A percentile compares a stretch with the other conserved stretches of the same genome.
These are phyloP conservation scores for Laterallus jamaicensis DNA, from an alignment of 2,113 vertebrate species.

Conservation along the genomic window DNA sequence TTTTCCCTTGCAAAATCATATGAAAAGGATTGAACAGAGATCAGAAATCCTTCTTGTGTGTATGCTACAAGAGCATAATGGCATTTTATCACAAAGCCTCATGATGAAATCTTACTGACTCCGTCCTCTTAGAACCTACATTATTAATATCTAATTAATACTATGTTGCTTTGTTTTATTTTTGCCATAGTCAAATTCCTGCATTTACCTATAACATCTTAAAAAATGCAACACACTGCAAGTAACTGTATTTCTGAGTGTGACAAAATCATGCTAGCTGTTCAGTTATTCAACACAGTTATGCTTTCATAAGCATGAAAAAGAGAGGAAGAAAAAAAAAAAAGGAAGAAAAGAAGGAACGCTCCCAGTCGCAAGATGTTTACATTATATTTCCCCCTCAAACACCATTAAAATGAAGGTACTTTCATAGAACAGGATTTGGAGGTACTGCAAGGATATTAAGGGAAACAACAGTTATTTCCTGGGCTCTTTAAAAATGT, in stretches of 20 bases:
- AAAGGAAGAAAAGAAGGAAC: not conserved
- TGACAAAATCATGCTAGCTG: not conserved
- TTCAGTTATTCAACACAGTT: not conserved
- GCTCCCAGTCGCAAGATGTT: not conserved
- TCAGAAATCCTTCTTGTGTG: not conserved
- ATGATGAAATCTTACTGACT: not conserved
- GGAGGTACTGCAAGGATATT: not conserved
- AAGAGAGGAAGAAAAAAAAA: not conserved
- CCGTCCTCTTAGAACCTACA: not conserved
- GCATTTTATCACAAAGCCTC: not conserved
- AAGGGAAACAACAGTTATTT: not conserved
- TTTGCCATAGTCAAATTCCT: not conserved
- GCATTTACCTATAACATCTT: not conserved
- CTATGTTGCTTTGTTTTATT: not conserved
- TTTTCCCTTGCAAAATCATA: not conserved
- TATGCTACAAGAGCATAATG: not conserved
- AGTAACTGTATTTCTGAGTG: rapidly evolving
- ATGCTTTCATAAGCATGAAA: not conserved
- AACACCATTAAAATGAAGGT: not conserved
- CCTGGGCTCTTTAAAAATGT: not conserved
- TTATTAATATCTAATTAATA: not conserved
- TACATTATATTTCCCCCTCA: not conserved
- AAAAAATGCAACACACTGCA: not conserved
- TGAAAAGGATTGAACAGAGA: not conserved
- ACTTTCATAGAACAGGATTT: not conserved